A percentile compares a stretch with the other conserved stretches of the same genome.
phyloP scores from a whole-genome alignment of 2,888 invertebrate genomes.

The Parascotia fuliginaria region DNA sequence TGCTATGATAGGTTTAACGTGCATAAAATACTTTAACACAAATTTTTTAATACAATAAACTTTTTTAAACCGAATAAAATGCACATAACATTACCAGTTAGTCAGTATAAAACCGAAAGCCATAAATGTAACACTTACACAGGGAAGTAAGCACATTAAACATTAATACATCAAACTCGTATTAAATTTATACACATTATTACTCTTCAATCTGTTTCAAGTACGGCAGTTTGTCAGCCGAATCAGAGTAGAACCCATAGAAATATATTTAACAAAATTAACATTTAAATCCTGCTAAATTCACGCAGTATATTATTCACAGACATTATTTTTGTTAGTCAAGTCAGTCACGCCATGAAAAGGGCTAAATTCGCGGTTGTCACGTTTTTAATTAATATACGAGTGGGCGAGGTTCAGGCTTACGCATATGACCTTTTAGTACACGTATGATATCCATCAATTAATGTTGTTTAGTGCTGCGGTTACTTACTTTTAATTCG shows the following conservation, averaged over 20 bases:
- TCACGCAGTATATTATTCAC: slow-evolving; percentile 34
- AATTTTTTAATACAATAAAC: too few relatives aligned
- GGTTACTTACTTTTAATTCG: slow-evolving; percentile 46
- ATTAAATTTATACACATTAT: background rate
- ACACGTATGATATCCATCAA: slow-evolving; percentile 70
- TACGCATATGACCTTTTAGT: slow-evolving; percentile 58
- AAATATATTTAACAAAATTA: slow-evolving; percentile 43
- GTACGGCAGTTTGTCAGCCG: background rate
- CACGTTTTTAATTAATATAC: slow-evolving; percentile 82
- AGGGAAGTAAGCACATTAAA: too few relatives aligned
- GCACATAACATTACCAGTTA: too few relatives aligned
- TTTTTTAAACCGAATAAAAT: too few relatives aligned
- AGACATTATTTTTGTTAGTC: slow-evolving; percentile 47
- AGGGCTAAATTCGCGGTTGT: slow-evolving; percentile 74
- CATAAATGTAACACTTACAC: too few relatives aligned
- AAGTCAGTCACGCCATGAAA: slow-evolving; percentile 62
- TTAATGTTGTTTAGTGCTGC: slow-evolving; percentile 53
- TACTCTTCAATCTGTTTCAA: background rate
- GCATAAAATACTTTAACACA: too few relatives aligned
- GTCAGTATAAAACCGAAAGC: too few relatives aligned
- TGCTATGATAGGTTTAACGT: too few relatives aligned
- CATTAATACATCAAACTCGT: background rate
- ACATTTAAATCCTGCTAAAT: slow-evolving; percentile 54
- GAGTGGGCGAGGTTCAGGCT: slow-evolving; percentile 62
- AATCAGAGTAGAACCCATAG: background rate